Percentiles rank a stretch among this genome's conserved stretches.
Conservation (phyloP, 2,797 vertebrate species). For the Enteromius thamalakanensis region DNA sequence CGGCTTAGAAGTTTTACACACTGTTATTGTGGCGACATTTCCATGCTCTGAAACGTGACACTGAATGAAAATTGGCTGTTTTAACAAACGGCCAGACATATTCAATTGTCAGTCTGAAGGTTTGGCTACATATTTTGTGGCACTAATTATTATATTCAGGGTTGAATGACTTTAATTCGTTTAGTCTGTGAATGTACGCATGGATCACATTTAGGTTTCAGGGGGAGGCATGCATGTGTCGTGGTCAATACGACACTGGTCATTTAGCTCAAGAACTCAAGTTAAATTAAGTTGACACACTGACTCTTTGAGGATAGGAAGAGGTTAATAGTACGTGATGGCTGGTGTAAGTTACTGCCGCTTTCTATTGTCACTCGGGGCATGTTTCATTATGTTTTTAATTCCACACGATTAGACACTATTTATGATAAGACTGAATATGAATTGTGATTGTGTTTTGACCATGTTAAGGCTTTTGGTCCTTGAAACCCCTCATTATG, state of each 20-base stretch:
- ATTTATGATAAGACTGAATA: conserved; percentile 46
- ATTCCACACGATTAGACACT: conserved; percentile 35
- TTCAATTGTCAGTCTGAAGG: too few relatives aligned
- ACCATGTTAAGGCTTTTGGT: conserved; percentile 13
- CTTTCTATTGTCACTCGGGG: neutral
- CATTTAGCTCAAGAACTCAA: conserved; percentile 35
- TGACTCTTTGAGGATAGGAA: conserved; percentile 35
- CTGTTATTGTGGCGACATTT: too few relatives aligned
- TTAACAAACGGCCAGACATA: too few relatives aligned
- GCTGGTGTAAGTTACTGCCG: conserved; percentile 5
- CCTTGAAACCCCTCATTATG: neutral
- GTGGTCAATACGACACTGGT: conserved; percentile 52
- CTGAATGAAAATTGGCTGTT: too few relatives aligned
- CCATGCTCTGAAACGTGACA: too few relatives aligned
- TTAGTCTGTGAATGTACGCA: conserved; percentile 37
- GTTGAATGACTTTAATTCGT: conserved; percentile 53
- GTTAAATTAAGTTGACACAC: conserved; percentile 52
- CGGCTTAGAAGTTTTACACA: too few relatives aligned
- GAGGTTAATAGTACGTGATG: conserved; percentile 54
- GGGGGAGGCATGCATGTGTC: conserved; percentile 37
- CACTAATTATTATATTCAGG: conserved; percentile 45
- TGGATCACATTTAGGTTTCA: conserved; percentile 32
- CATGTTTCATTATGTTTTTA: conserved; percentile 48
- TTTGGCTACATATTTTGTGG: too few relatives aligned
- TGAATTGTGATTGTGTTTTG: conserved; percentile 24